A percentile compares a stretch with the other conserved stretches of the same genome.
These are phyloP conservation scores for Buceros bicornis DNA, from an alignment of 2,797 vertebrate species.

Conservation along the genomic window DNA sequence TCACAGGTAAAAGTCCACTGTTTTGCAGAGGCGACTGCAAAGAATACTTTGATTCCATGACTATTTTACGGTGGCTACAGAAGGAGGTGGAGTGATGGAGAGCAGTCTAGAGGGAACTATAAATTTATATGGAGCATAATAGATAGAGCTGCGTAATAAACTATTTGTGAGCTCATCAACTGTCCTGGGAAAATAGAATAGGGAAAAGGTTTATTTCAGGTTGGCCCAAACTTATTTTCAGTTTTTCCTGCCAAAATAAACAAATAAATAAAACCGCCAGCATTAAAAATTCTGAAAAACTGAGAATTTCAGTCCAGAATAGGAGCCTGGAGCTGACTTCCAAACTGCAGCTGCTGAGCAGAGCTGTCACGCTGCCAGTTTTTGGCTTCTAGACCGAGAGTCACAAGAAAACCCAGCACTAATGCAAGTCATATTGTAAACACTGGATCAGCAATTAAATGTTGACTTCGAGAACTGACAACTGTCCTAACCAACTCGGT, in stretches of 20 bases:
- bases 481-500: conserved; percentile 28
- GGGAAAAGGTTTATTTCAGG: background rate
- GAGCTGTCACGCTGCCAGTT: background rate
- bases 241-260: background rate
- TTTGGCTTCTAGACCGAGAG: conserved; percentile 24
- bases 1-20: background rate
- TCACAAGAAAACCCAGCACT: conserved; percentile 17
- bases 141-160: background rate
- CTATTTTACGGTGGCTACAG: background rate
- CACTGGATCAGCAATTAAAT: conserved; percentile 69
- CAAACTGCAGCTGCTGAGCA: background rate
- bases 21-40: background rate
- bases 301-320: background rate
- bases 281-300: background rate
- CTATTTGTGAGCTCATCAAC: background rate
- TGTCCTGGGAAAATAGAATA: background rate
- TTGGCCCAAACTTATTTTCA: background rate
- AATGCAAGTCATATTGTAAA: conserved; percentile 65
- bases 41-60: background rate
- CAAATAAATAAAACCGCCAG: background rate
- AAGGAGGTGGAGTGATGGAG: background rate
- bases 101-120: background rate
- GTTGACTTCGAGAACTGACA: conserved; percentile 55
- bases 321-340: background rate
- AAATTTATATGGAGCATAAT: background rate